These are phyloP conservation scores for Caenorhabditis briggsae DNA, from an alignment of 1,140 invertebrate genomes.

Conservation along the genomic window DNA sequence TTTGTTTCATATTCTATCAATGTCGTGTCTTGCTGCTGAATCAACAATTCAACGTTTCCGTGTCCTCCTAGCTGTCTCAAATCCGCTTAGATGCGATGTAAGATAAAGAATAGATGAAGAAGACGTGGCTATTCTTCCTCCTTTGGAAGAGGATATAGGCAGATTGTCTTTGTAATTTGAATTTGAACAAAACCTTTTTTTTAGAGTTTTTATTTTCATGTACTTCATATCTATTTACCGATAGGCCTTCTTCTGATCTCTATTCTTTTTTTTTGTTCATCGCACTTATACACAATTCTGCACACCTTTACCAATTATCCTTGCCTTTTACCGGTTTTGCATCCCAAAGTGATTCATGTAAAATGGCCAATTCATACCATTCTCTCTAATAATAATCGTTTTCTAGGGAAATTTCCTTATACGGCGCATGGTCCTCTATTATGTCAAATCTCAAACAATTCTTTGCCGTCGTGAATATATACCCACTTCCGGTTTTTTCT, in stretches of 20 bases:
- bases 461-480: neutral
- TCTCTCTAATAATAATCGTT: neutral
- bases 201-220: neutral
- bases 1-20: neutral
- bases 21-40: neutral
- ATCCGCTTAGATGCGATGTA: constrained; percentile 22
- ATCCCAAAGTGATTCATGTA: constrained; percentile 5
- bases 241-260: neutral
- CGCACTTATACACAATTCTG: neutral
- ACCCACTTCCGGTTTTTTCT: neutral
- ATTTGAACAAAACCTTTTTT: neutral
- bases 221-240: neutral
- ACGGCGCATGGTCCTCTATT: neutral
- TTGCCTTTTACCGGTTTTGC: constrained; percentile 1
- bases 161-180: neutral
- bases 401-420: constrained; percentile 9
- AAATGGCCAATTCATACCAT: neutral
- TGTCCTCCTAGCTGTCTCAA: neutral
- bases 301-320: neutral
- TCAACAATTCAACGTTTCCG: neutral
- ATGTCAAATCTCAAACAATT: neutral
- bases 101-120: neutral
- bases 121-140: neutral
- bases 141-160: neutral
- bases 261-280: too few species aligned